A percentile compares a stretch with the other conserved stretches of the same genome.
phyloP scores from a whole-genome alignment of 2,797 vertebrate genomes.

The Coregonus suidteri region DNA sequence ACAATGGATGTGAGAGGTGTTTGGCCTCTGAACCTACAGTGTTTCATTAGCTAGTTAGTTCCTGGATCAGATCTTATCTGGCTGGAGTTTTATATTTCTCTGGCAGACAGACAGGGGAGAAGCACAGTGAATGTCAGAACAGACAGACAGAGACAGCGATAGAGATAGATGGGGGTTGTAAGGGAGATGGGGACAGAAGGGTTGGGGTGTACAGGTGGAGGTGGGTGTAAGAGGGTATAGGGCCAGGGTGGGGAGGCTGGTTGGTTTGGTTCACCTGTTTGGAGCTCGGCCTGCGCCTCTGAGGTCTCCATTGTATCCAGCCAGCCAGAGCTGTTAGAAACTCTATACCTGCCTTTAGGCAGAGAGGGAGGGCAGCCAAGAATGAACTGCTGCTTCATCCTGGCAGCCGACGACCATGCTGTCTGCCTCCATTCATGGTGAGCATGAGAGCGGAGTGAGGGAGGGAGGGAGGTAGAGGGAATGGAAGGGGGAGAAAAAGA shows the following conservation, averaged over 20 bases:
- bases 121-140: slow-evolving; percentile 36
- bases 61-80: slow-evolving; percentile 61
- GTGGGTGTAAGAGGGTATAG: slow-evolving; percentile 43
- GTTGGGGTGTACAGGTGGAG: slow-evolving; percentile 30
- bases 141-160: slow-evolving; percentile 27
- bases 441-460: slow-evolving; percentile 50
- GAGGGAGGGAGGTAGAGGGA: slow-evolving; percentile 15
- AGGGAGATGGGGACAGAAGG: slow-evolving; percentile 35
- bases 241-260: slow-evolving; percentile 44
- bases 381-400: slow-evolving; percentile 80
- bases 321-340: slow-evolving; percentile 81
- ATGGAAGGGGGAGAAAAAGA: slow-evolving; percentile 12
- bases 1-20: slow-evolving; percentile 20
- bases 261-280: slow-evolving; percentile 72
- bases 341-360: slow-evolving; percentile 80
- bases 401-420: slow-evolving; percentile 74
- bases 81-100: slow-evolving; percentile 56
- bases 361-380: slow-evolving; percentile 79
- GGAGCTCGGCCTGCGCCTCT: slow-evolving; percentile 69
- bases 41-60: slow-evolving; percentile 58
- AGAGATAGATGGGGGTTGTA: slow-evolving; percentile 40
- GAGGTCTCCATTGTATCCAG: slow-evolving; percentile 76
- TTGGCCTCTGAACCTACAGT: slow-evolving; percentile 35
- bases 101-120: slow-evolving; percentile 32
- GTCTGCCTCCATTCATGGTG: slow-evolving; percentile 75